Base-by-base conservation (phyloP, 2,113 vertebrate genomes). In the Ctenomys sociabilis region DNA sequence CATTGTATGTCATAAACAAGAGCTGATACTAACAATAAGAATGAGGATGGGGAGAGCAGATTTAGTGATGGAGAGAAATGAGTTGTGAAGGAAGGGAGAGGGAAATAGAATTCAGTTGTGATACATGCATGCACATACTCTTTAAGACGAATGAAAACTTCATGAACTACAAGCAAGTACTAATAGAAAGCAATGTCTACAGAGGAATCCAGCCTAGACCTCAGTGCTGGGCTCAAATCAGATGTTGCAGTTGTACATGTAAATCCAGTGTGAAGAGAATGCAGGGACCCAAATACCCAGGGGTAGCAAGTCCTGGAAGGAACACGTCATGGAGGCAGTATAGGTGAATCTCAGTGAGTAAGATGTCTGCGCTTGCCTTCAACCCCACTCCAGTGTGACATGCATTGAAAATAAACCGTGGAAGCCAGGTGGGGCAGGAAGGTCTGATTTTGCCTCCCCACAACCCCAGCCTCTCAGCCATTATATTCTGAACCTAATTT, bases 401-500 rank as follows among this genome's bases (percentile, higher is more conserved):
- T 26, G 26, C 57, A 91, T 30, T 89, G 26, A 90, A 93, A 83
- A 32, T 16, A 89, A 91, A 32, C 8, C 59, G 7, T 5, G 8
- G 32, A 26, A 59, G 21, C 12, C 21, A 49, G 0, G 1, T 14
- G 2, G 19, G 19, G 0, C 3, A 8, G 40, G 24, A 28, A 30
- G 32, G 32, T 21, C n/a, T 37, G 37, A 5, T 52, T 5, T 45
- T 75, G 22, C 35, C 12, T 43, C 54, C 54, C 14, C 54, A 57
- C 12, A 1, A 12, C 12, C 54, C 54, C 54, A 16, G 45, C 0
- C 37, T 35, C 45, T 80, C 59, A 43, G 45, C 0, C 16, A 43
- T 57, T 1, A 12, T 10, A n/a, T 45, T 72, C 37, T 66, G 59
- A 92, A 52, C 26, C 19, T n/a, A 73, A 85, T n/a, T 66, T 35